Base-by-base conservation (phyloP, 1,140 invertebrate genomes). In the Conus betulinus region DNA sequence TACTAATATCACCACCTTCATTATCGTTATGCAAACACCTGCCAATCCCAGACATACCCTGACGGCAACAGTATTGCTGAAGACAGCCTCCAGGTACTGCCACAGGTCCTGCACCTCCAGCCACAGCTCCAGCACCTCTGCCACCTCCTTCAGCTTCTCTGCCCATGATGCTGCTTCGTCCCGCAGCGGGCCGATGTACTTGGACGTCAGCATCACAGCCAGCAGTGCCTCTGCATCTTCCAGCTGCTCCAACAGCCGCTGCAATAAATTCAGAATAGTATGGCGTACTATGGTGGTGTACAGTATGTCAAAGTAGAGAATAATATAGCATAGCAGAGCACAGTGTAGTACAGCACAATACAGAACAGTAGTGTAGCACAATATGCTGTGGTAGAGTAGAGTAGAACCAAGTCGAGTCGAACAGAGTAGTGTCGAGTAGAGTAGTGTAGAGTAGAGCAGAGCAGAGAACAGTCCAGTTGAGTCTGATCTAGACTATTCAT, bases 71-170 rank as follows among this genome's bases (percentile, higher is more conserved):
- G 90, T 85, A 87, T 94, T 95, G 88, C 92, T 94, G 89, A 95
- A 95, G 8, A 95, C 94, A 76, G 94, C 94, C 89, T 95, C 95
- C 55, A 95, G 89, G 89, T 95, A 94, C 87, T 94, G 94, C 95
- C 95, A 95, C 11, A 95, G 86, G 84, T 95, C 94, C 89, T 95
- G 95, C 39, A 95, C 95, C 88, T 95, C 94, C 51, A 95, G 89
- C 95, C 95, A 95, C 88, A 95, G 86, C 89, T 95, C 95, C 81
- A 95, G 89, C 51, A 95, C 94, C 84, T 95, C 93, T 2, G 93
- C 93, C 39, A 95, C 95, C 55, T 95, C 94, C 91, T 95, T 95
- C 85, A 95, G 91, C 89, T 95, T 95, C 89, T 95, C 94, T 17
- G 95, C 94, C 94, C 95, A 95, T 11, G 91, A 92, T 1, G 95